A percentile compares a stretch with the other conserved stretches of the same genome.
Evolutionary conservation across 2,797 vertebrate species (phyloP).

Genomic region (Pelochelys cantorii): DNA sequence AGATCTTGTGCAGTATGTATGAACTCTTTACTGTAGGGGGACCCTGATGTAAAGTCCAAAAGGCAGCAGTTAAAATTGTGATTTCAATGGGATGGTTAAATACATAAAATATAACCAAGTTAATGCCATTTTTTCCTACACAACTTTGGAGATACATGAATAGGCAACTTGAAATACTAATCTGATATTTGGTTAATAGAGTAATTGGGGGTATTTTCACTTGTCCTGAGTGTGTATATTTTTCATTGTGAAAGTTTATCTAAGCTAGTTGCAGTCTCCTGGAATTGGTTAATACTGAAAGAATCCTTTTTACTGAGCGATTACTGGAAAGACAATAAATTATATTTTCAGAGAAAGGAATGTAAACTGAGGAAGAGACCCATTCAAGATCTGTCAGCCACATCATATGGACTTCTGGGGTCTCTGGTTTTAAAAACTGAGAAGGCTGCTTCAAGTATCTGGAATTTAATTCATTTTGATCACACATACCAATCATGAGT

Average conservation of each 20-base stretch:
- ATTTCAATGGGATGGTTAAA: not conserved
- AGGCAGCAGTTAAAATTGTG: conserved; percentile 9
- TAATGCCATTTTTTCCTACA: conserved; percentile 22
- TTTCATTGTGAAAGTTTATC: not conserved
- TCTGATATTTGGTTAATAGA: not conserved
- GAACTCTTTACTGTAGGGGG: not conserved
- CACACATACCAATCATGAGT: not conserved
- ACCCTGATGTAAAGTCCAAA: not conserved
- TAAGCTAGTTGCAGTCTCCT: not conserved
- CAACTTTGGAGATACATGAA: conserved; percentile 1
- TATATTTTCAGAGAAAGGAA: not conserved
- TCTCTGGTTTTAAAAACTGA: not conserved
- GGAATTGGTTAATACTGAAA: not conserved
- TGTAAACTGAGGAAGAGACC: not conserved
- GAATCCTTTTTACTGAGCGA: not conserved
- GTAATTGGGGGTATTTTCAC: not conserved
- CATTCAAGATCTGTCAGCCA: not conserved
- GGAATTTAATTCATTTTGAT: conserved; percentile 9
- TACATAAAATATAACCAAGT: not conserved
- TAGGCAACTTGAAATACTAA: conserved; percentile 3
- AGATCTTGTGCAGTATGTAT: not conserved
- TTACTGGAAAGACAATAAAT: not conserved
- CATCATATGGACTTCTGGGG: not conserved
- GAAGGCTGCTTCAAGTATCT: not conserved
- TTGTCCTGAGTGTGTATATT: not conserved